These are phyloP conservation scores for Mystacornis crossleyi DNA, from an alignment of 2,113 vertebrate species.

Conservation along the genomic window DNA sequence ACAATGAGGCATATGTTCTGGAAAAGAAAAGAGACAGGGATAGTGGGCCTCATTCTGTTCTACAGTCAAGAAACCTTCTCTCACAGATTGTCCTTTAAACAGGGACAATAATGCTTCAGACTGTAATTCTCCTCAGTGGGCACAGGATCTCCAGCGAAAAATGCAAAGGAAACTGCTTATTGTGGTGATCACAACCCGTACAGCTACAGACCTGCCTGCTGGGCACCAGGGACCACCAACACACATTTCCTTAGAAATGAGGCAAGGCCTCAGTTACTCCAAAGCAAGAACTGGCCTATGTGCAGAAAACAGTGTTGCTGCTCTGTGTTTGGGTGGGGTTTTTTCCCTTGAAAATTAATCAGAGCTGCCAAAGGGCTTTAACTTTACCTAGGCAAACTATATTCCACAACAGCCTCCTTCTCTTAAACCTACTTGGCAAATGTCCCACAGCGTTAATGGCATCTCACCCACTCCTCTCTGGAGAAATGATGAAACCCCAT, in stretches of 20 bases:
- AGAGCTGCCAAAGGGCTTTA: constrained; percentile 37
- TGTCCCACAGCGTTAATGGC: neutral
- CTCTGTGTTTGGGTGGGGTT: neutral
- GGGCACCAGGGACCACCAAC: neutral
- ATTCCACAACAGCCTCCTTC: neutral
- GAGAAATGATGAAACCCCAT: neutral
- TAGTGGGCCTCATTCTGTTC: neutral
- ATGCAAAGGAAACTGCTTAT: neutral
- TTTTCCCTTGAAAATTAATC: constrained; percentile 4
- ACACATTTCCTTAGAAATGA: neutral
- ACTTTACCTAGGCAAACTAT: neutral
- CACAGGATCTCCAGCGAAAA: neutral
- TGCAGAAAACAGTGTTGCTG: neutral
- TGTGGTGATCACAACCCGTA: neutral
- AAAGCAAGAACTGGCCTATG: neutral
- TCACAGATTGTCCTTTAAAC: neutral
- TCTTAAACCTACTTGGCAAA: constrained; percentile 18
- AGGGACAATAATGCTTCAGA: neutral
- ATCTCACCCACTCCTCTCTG: neutral
- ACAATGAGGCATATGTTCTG: constrained; percentile 50
- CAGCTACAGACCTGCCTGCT: neutral
- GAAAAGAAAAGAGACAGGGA: constrained; percentile 6
- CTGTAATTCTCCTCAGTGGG: neutral
- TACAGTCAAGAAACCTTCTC: neutral
- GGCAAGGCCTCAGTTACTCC: neutral